Evolutionary conservation across 1,140 invertebrate species (phyloP).

Genomic region (Protaetia brevitarsis): DNA sequence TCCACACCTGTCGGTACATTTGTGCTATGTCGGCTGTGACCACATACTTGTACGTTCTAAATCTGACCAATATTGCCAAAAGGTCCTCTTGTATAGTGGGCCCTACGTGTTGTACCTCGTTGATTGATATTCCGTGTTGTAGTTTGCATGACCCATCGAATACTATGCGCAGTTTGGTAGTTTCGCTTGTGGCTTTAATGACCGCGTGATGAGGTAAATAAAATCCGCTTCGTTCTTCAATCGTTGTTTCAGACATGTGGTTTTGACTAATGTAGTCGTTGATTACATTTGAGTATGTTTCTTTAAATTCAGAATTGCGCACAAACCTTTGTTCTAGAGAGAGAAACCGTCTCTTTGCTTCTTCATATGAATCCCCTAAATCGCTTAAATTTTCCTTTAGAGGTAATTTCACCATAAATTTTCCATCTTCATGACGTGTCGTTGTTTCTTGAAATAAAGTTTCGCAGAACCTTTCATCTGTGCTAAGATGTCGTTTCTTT

Average conservation of each 20-base stretch:
- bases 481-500: not conserved
- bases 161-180: constrained; percentile 6
- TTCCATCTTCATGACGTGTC: not conserved
- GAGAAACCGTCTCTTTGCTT: not conserved
- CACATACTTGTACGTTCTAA: constrained; percentile 3
- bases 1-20: constrained; percentile 17
- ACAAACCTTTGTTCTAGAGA: not conserved
- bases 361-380: constrained; percentile 15
- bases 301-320: not conserved
- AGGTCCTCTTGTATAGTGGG: constrained; percentile 8
- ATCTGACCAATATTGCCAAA: constrained; percentile 5
- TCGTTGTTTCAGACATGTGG: not conserved
- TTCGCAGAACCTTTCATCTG: constrained; percentile 1
- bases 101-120: not conserved
- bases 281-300: constrained; percentile 6
- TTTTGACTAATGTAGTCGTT: constrained; percentile 5
- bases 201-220: constrained; percentile 22
- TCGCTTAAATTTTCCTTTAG: constrained; percentile 9
- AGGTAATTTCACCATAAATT: constrained; percentile 3
- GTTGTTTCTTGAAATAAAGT: not conserved
- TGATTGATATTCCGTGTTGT: constrained; percentile 8
- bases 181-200: not conserved
- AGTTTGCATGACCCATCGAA: constrained; percentile 12
- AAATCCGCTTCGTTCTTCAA: not conserved
- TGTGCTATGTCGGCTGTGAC: constrained; percentile 15